A percentile compares a stretch with the other conserved stretches of the same genome.
These are phyloP conservation scores for Pangasius macronema DNA, from an alignment of 2,797 vertebrate genomes.

Conservation along the genomic window DNA sequence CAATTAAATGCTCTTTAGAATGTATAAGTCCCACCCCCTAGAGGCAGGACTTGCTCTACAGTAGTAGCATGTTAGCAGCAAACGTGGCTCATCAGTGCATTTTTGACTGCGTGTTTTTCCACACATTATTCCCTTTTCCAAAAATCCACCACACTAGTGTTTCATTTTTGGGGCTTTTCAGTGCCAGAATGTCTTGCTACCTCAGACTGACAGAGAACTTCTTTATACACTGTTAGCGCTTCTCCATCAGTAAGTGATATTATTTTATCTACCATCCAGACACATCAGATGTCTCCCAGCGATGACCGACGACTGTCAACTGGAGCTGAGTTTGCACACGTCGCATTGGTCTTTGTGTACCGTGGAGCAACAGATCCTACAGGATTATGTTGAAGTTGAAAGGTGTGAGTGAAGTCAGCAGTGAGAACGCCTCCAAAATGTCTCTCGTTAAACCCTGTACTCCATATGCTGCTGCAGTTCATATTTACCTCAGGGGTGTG, in stretches of 20 bases:
- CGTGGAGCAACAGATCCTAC: no score
- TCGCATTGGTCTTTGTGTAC: no score
- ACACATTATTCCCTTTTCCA: not conserved
- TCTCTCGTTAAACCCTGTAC: not conserved
- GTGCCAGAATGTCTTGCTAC: not conserved
- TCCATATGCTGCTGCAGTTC: not conserved
- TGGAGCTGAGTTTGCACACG: no score
- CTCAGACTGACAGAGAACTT: not conserved
- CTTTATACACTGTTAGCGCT: not conserved
- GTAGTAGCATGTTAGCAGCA: not conserved
- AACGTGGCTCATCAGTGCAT: not conserved
- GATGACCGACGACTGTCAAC: no score
- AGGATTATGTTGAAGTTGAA: not conserved
- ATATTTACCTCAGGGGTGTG: not conserved
- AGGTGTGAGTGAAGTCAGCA: not conserved
- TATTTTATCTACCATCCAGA: slow-evolving; percentile 10
- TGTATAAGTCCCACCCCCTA: not conserved
- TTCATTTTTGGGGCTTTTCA: not conserved
- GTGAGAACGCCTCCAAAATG: not conserved
- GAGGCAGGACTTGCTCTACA: not conserved
- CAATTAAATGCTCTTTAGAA: not conserved
- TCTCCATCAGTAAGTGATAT: not conserved
- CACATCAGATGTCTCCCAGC: not conserved
- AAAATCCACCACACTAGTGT: not conserved
- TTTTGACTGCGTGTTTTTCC: not conserved